Percentiles rank a stretch among this genome's conserved stretches.
phyloP scores from a whole-genome alignment of 2,797 vertebrate species.

The Pseudomugil tenellus region DNA sequence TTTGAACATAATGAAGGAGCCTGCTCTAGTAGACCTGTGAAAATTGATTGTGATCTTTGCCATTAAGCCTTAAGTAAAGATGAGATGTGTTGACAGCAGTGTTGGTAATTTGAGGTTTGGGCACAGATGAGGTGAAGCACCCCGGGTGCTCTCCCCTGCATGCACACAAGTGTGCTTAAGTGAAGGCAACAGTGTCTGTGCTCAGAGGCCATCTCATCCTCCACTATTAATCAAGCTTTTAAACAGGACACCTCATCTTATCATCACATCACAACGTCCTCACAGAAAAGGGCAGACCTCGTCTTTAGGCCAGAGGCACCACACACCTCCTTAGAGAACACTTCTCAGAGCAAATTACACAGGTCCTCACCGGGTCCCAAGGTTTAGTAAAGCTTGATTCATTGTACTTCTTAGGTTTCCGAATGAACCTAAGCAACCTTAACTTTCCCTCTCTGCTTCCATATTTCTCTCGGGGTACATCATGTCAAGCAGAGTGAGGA shows the following conservation, averaged over 20 bases:
- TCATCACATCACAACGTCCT: conserved; percentile 68
- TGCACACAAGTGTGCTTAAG: conserved; percentile 75
- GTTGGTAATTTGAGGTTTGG: conserved; percentile 77
- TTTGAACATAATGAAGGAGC: conserved; percentile 84
- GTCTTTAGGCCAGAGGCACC: conserved; percentile 65
- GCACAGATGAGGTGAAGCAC: conserved; percentile 60
- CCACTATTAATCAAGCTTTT: conserved; percentile 80
- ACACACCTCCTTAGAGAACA: conserved; percentile 73
- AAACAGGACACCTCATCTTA: conserved; percentile 79
- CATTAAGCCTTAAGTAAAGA: conserved; percentile 80
- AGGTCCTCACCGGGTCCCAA: conserved; percentile 68
- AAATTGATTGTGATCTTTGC: conserved; percentile 84
- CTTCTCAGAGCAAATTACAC: conserved; percentile 75
- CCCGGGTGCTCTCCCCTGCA: conserved; percentile 57
- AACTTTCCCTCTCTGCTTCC: conserved; percentile 68
- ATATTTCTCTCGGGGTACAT: conserved; percentile 70
- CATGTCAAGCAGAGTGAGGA: conserved; percentile 72
- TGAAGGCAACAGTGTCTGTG: conserved; percentile 72
- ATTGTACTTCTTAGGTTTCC: conserved; percentile 68
- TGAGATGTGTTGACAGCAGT: conserved; percentile 71
- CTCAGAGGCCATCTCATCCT: conserved; percentile 76
- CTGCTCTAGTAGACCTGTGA: conserved; percentile 77
- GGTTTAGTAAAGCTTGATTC: conserved; percentile 76
- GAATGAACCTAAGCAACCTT: conserved; percentile 70
- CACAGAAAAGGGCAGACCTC: conserved; percentile 64